These are phyloP conservation scores for Carapus acus DNA, from an alignment of 2,797 vertebrate species.

Conservation along the genomic window DNA sequence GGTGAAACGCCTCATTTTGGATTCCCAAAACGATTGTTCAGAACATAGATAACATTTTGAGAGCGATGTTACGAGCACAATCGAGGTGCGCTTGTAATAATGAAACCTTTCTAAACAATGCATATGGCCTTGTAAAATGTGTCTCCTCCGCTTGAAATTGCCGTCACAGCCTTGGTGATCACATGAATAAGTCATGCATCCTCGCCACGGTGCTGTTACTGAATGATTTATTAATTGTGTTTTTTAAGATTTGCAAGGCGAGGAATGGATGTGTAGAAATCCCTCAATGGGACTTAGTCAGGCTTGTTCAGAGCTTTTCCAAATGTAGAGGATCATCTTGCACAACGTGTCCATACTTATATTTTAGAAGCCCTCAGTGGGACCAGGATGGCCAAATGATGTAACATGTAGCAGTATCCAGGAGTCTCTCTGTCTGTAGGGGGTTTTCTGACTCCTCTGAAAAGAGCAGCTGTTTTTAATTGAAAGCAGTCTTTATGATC, in stretches of 20 bases:
- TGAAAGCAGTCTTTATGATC: neutral
- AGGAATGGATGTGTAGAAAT: conserved; percentile 3
- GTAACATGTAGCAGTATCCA: conserved; percentile 28
- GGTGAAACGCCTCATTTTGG: too few relatives aligned
- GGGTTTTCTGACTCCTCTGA: conserved; percentile 8
- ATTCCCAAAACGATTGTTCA: too few relatives aligned
- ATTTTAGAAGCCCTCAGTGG: conserved; percentile 49
- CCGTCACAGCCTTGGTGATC: neutral
- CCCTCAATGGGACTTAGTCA: conserved; percentile 2
- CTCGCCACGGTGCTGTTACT: neutral
- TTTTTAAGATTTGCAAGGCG: neutral
- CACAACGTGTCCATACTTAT: conserved; percentile 40
- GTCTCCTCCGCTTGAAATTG: neutral
- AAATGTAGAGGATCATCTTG: conserved; percentile 48
- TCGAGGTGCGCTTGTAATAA: too few relatives aligned
- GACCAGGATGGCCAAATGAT: conserved; percentile 46
- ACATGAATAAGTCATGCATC: neutral
- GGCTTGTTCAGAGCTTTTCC: conserved; percentile 30
- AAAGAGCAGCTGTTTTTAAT: conserved; percentile 1
- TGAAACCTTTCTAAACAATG: neutral
- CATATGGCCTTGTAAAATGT: neutral
- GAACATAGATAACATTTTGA: too few relatives aligned
- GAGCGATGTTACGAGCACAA: too few relatives aligned
- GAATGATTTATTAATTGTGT: neutral
- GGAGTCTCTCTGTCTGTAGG: conserved; percentile 16